These are phyloP conservation scores for Chorisops tibialis DNA, from an alignment of 2,888 invertebrate species.

Conservation along the genomic window DNA sequence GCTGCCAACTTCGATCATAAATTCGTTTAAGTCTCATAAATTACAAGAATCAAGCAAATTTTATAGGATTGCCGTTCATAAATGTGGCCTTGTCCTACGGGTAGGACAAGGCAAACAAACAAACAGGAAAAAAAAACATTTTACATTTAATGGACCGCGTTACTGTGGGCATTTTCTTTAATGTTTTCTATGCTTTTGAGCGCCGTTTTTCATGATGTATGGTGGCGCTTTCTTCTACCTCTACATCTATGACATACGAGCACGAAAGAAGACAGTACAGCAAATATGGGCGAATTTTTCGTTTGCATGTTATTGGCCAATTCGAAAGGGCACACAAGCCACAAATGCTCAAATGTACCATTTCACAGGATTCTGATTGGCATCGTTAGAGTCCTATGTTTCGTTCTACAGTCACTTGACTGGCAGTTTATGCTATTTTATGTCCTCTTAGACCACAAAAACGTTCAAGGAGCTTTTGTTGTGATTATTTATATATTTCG, in stretches of 20 bases:
- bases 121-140: constrained; percentile 3
- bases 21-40: not conserved
- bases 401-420: not conserved
- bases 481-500: too few relatives aligned
- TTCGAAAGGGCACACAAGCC: not conserved
- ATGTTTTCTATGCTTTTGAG: not conserved
- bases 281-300: not conserved
- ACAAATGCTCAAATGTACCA: not conserved
- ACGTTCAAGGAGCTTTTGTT: too few relatives aligned
- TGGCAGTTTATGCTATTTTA: not conserved
- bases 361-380: not conserved
- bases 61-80: not conserved
- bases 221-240: not conserved
- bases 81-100: not conserved
- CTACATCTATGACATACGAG: not conserved
- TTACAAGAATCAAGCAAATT: constrained; percentile 5
- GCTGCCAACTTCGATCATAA: not conserved
- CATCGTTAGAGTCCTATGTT: not conserved
- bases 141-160: constrained; percentile 20
- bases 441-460: too few relatives aligned
- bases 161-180: constrained; percentile 13
- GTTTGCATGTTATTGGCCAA: constrained; percentile 10
- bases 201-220: constrained; percentile 8
- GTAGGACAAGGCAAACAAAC: not conserved
- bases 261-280: not conserved